These are phyloP conservation scores for Eufriesea mexicana DNA, from an alignment of 1,140 invertebrate species.

Conservation along the genomic window DNA sequence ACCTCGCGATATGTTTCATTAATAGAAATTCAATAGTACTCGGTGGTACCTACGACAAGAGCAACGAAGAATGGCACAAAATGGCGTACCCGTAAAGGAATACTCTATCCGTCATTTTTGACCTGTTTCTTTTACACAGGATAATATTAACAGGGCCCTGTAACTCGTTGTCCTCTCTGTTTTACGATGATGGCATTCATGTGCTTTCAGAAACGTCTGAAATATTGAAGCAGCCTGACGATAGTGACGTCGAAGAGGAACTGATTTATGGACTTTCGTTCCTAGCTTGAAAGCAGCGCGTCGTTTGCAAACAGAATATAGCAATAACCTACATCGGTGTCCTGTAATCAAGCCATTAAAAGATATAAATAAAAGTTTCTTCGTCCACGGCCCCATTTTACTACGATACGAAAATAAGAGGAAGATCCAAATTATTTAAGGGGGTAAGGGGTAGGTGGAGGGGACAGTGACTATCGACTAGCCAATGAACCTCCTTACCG, in stretches of 20 bases:
- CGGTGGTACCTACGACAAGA: not conserved
- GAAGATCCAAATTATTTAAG: too few relatives aligned
- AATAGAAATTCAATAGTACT: not conserved
- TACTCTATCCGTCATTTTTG: not conserved
- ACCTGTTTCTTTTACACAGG: not conserved
- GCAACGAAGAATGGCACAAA: too few relatives aligned
- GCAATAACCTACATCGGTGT: too few relatives aligned
- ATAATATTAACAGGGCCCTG: not conserved
- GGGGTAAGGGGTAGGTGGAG: too few relatives aligned
- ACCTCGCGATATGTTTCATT: slow-evolving; percentile 3
- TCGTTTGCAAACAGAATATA: too few relatives aligned
- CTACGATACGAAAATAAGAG: too few relatives aligned
- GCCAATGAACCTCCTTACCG: too few relatives aligned
- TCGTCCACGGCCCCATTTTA: too few relatives aligned
- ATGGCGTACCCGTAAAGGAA: not conserved
- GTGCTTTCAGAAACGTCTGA: slow-evolving; percentile 9
- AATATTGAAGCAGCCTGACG: not conserved
- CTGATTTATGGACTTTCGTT: not conserved
- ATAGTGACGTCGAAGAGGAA: not conserved
- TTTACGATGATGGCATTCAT: slow-evolving; percentile 6
- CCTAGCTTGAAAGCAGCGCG: not conserved
- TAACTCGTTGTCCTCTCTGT: not conserved
- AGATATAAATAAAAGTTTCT: too few relatives aligned
- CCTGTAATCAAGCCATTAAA: not conserved
- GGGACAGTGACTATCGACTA: too few relatives aligned